Evolutionary conservation across 2,113 vertebrate species (phyloP).

Genomic region (Herpailurus yagouaroundi): DNA sequence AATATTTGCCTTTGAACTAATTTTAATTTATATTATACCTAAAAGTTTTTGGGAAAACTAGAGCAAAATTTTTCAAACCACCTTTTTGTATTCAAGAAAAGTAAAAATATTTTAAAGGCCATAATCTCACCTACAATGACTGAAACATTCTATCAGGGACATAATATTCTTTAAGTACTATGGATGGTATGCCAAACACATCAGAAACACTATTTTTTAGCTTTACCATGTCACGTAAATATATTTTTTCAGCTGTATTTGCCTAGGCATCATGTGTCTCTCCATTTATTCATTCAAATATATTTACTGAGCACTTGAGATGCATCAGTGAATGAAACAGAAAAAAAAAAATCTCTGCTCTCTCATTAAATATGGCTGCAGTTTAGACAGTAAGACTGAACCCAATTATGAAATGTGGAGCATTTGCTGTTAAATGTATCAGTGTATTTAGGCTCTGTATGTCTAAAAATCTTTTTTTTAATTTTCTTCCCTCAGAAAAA

Average conservation of each 20-base stretch:
- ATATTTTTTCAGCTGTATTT: neutral
- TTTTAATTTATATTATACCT: neutral
- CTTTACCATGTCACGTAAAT: neutral
- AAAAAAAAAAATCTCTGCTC: neutral
- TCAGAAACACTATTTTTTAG: neutral
- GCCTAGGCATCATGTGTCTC: neutral
- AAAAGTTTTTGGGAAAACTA: neutral
- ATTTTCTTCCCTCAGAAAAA: neutral
- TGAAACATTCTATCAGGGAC: neutral
- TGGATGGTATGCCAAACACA: neutral
- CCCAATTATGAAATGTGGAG: neutral
- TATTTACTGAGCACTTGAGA: neutral
- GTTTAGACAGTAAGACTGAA: neutral
- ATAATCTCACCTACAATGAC: neutral
- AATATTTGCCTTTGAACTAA: neutral
- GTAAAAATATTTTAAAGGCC: slow-evolving; percentile 19
- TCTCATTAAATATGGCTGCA: neutral
- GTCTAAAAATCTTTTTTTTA: neutral
- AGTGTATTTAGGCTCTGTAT: neutral
- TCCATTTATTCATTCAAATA: neutral
- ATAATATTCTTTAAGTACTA: neutral
- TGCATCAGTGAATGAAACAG: neutral
- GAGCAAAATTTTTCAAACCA: neutral
- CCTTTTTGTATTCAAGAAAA: neutral
- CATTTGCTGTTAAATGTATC: slow-evolving; percentile 6